Evolutionary conservation across 2,113 vertebrate species (phyloP), one percentile per base, ranked within the genome.

Genomic region (Corythoichthys intestinalis): DNA sequence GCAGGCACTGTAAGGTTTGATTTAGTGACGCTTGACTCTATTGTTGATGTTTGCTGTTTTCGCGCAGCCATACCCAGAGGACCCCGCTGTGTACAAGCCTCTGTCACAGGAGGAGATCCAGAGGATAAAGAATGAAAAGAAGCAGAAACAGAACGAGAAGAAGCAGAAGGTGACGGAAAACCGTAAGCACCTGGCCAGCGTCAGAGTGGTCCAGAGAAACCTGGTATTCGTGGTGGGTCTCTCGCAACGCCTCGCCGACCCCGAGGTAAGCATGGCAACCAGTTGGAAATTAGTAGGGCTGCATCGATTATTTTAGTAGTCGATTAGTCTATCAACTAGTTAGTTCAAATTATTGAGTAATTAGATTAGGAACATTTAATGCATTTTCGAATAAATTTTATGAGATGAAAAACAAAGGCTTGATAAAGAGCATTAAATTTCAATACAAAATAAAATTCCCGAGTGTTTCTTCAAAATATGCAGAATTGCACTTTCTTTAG

Each of bases 91-190:
- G 76, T 99, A 99, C 92, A 98, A 99, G 92, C 97, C 97, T 83
- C 94, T 99, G 73, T 98, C 96, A 92, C 95, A 97, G 88, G 97
- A 99, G 89, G 97, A 98, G 86, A 93, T 99, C 84, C 97, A 98
- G 85, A 98, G 97, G 93, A 98, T 99, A 97, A 98, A 99, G 90
- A 99, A 97, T 62, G 97, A 98, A 91, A 98, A 99, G 91, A 99
- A 99, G 89, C 97, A 98, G 86, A 99, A 99, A 92, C 97, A 98
- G 89, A 99, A 97, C 12, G 97, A 98, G 80, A 96, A 97, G 83
- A 99, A 99, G 92, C 97, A 98, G 90, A 99, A 99, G 91, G 96
- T 98, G 91, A 98, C 97, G 86, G 97, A 98, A 92, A 99, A 98
- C 83, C 94, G 97, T 78, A 99, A 98, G 86, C 97, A 99, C 73